These are phyloP conservation scores for Hucho hucho DNA, from an alignment of 2,113 vertebrate genomes.

Conservation along the genomic window DNA sequence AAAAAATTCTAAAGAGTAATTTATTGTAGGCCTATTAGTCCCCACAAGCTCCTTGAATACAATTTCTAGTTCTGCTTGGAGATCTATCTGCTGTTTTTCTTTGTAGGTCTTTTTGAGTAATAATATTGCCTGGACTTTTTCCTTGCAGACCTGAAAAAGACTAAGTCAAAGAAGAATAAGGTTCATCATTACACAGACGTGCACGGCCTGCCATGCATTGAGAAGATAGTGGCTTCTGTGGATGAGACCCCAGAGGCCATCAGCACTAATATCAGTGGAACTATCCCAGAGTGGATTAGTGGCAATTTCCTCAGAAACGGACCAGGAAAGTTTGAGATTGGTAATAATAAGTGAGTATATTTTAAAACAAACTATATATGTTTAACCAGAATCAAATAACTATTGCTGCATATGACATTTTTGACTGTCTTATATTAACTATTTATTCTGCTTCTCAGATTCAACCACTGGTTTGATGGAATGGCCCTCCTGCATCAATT, in stretches of 20 bases:
- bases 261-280: too few relatives aligned
- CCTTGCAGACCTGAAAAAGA: constrained; percentile 54
- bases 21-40: background rate
- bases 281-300: constrained; percentile 82
- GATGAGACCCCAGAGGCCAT: too few relatives aligned
- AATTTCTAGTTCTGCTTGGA: background rate
- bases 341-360: constrained; percentile 79
- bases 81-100: background rate
- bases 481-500: constrained; percentile 92
- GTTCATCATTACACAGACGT: background rate
- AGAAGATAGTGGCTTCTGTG: too few relatives aligned
- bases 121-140: constrained; percentile 21
- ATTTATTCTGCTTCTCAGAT: constrained; percentile 64
- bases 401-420: background rate
- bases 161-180: constrained; percentile 31
- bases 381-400: background rate
- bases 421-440: background rate
- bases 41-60: background rate
- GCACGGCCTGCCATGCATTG: too few relatives aligned
- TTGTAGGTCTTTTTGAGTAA: background rate
- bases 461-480: constrained; percentile 90
- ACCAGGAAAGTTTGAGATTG: constrained; percentile 89
- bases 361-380: background rate
- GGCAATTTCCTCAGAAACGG: constrained; percentile 85
- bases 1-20: background rate